Evolutionary conservation across 1,140 invertebrate species (phyloP).

Genomic region (Drosophila albomicans): DNA sequence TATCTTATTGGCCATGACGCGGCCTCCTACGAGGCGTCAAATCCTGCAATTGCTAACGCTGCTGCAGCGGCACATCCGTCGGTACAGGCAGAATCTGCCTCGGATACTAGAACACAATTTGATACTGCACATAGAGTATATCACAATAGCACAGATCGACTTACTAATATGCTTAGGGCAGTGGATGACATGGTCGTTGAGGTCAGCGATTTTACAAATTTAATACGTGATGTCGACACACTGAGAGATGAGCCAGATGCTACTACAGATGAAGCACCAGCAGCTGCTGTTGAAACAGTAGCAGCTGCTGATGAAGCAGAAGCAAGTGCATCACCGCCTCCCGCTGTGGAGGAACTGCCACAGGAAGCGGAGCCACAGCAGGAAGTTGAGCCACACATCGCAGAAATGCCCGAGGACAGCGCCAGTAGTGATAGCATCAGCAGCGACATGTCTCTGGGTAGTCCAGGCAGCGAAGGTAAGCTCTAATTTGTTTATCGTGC

Average conservation of each 20-base stretch:
- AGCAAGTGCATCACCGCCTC: neutral
- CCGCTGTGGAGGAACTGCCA: neutral
- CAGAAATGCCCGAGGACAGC: conserved; percentile 6
- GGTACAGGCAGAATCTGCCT: no score
- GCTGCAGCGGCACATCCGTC: no score
- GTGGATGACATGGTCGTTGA: no score
- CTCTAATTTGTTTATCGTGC: neutral
- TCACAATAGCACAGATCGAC: no score
- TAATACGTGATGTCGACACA: conserved; percentile 31
- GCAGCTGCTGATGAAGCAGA: neutral
- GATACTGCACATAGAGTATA: no score
- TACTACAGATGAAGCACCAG: no score
- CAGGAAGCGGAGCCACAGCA: neutral
- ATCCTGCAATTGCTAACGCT: no score
- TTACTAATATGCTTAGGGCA: no score
- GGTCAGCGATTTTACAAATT: conserved; percentile 3
- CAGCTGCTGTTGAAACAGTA: neutral
- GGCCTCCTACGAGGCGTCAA: no score
- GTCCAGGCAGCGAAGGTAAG: conserved; percentile 68
- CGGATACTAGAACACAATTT: no score
- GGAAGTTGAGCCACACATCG: neutral
- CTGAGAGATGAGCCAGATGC: conserved; percentile 17
- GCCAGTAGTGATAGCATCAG: conserved; percentile 16
- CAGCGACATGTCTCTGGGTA: conserved; percentile 69
- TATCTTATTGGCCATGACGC: conserved; percentile 34